Evolutionary conservation across 2,888 invertebrate genomes (phyloP).

Genomic region (Tortrix viridana): DNA sequence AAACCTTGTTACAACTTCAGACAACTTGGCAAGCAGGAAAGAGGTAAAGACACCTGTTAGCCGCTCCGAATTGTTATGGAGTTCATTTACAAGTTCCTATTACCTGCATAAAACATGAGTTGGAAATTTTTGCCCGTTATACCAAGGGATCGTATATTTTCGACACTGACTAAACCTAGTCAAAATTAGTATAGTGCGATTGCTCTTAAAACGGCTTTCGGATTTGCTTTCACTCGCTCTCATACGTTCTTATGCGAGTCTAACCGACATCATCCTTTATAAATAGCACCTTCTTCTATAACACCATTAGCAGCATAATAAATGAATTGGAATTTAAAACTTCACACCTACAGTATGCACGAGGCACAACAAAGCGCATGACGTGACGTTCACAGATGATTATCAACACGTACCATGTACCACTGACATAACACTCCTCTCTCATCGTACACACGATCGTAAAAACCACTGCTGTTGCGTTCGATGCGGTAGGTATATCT

Average conservation of each 20-base stretch:
- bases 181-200: too few relatives aligned
- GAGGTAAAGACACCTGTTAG: conserved; percentile 26
- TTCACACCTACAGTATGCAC: conserved; percentile 1
- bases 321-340: not conserved
- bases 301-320: not conserved
- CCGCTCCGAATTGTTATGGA: conserved; percentile 13
- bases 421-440: conserved; percentile 5
- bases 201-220: too few relatives aligned
- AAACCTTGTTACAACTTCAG: conserved; percentile 36
- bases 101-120: not conserved
- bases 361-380: conserved; percentile 7
- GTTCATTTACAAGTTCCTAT: conserved; percentile 12
- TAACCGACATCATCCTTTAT: too few relatives aligned
- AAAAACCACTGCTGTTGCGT: too few relatives aligned
- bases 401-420: conserved; percentile 14
- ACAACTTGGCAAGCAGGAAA: conserved; percentile 17
- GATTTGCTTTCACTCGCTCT: too few relatives aligned
- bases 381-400: not conserved
- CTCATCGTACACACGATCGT: too few relatives aligned
- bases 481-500: too few relatives aligned
- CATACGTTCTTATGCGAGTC: too few relatives aligned
- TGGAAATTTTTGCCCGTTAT: not conserved
- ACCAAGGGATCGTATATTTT: not conserved
- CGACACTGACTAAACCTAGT: too few relatives aligned
- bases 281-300: too few relatives aligned